Base-by-base conservation (phyloP, 1,140 invertebrate species). In the Diorhabda carinulata region DNA sequence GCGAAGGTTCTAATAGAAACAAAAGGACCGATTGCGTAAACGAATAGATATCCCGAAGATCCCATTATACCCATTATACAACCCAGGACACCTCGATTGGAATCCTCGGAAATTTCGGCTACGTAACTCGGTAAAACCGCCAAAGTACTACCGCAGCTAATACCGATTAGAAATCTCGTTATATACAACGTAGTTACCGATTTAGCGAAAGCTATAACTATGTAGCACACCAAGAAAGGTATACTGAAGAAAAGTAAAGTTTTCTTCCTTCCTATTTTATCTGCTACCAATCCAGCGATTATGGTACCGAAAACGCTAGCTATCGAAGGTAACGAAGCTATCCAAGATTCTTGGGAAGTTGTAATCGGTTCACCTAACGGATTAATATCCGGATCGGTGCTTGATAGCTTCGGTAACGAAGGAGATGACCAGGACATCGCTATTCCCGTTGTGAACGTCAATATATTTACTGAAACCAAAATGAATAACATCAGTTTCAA, bases 401-500 rank as follows among this genome's bases (percentile, higher is more conserved):
- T 74, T 57, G 70, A 77, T 10, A 92, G 78, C 72, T 87, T 88
- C 2, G 85, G 81, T 4, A 87, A 80, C 2, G 88, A 79, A 0
- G 91, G 90, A 7, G 91, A 92, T 0, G 89, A 89, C 90, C 91
- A 93, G 52, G 87, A 88, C 74, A 91, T 82, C 67, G 84, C 84
- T 64, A 85, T 87, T 41, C 90, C 90, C 5, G 86, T 84, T 0
- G 86, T 83, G 10, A 88, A 81, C 5, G 88, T 85, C 63, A 85
- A 84, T 57, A 92, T 78, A 77, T 91, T 92, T 10, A 85, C 91
- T 92, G 79, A 52, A 52, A 52, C 6, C n/a, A 52, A 52, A 52
- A 8, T 52, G 3, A 25, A 25, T 25, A 25, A 25, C 25, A 25
- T 25, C 25, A 25, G 25, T 25, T 25, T 25, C 25, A 1, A 25